phyloP scores from a whole-genome alignment of 2,797 vertebrate genomes.

The Octomys mimax region DNA sequence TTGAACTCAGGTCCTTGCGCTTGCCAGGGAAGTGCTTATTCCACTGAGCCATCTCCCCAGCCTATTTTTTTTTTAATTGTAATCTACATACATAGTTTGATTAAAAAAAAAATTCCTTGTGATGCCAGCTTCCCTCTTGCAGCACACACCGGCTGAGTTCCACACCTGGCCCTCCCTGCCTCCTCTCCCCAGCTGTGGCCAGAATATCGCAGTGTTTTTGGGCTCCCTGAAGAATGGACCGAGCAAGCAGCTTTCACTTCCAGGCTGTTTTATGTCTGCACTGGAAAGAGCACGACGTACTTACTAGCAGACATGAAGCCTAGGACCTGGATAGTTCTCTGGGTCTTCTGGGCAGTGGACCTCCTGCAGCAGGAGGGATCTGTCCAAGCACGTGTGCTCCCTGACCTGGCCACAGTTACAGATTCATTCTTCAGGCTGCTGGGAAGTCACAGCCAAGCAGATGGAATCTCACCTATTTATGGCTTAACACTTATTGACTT shows the following conservation, averaged over 20 bases:
- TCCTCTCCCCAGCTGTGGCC: neutral
- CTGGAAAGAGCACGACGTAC: conserved; percentile 73
- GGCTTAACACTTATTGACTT: conserved; percentile 40
- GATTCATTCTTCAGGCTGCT: conserved; percentile 15
- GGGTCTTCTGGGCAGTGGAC: conserved; percentile 39
- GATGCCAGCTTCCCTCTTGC: neutral
- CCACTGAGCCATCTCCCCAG: too few relatives aligned
- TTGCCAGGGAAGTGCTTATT: too few relatives aligned
- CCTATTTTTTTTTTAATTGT: neutral
- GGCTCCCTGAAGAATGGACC: conserved; percentile 75
- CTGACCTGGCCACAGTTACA: neutral
- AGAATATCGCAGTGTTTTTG: conserved; percentile 38
- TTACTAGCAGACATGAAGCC: conserved; percentile 67
- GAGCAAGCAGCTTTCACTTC: conserved; percentile 80
- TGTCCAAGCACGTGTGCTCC: neutral
- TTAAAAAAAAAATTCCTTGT: neutral
- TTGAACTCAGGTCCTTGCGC: too few relatives aligned
- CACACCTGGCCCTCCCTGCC: neutral
- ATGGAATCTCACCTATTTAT: conserved; percentile 36
- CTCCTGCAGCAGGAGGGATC: neutral
- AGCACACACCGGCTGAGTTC: neutral
- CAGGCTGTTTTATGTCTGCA: conserved; percentile 72
- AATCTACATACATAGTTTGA: neutral
- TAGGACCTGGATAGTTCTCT: conserved; percentile 2
- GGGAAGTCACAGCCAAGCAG: neutral